Percentiles rank a stretch among this genome's conserved stretches.
These are phyloP conservation scores for Leptopterna dolabrata DNA, from an alignment of 2,888 invertebrate species.

Conservation along the genomic window DNA sequence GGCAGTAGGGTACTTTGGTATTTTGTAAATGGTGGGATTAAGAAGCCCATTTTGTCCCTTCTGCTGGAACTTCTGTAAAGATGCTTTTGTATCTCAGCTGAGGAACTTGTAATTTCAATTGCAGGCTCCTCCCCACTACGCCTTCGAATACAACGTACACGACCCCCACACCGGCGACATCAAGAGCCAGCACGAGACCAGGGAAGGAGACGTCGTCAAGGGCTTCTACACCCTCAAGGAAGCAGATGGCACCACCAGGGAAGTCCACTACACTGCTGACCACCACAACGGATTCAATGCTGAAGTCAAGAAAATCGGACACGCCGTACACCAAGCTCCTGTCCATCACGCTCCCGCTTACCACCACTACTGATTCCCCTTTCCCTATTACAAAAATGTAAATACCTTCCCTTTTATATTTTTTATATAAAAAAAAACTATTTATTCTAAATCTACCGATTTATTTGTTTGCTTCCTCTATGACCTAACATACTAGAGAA, in stretches of 20 bases:
- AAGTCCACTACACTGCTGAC: conserved; percentile 46
- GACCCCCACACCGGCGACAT: conserved; percentile 29
- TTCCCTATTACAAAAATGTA: neutral
- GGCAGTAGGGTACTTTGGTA: too few species aligned
- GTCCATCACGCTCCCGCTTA: conserved; percentile 40
- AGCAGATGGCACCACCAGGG: conserved; percentile 36
- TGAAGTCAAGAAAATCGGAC: conserved; percentile 62
- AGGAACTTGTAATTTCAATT: too few species aligned
- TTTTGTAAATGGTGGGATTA: too few species aligned
- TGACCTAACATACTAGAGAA: neutral
- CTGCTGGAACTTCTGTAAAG: too few species aligned
- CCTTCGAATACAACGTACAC: conserved; percentile 40
- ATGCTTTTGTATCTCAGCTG: too few species aligned
- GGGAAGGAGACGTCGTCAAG: conserved; percentile 31
- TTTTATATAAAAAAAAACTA: neutral
- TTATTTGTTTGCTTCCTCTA: neutral
- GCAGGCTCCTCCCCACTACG: conserved; percentile 31
- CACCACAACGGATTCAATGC: conserved; percentile 61
- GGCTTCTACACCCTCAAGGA: conserved; percentile 38
- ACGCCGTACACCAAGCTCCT: conserved; percentile 60
- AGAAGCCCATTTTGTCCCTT: too few species aligned
- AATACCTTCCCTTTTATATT: neutral
- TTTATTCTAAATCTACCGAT: neutral
- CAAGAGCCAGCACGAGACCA: conserved; percentile 23
- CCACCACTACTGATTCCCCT: neutral